phyloP scores from a whole-genome alignment of 2,888 invertebrate species.

The Pachydiplax longipennis region DNA sequence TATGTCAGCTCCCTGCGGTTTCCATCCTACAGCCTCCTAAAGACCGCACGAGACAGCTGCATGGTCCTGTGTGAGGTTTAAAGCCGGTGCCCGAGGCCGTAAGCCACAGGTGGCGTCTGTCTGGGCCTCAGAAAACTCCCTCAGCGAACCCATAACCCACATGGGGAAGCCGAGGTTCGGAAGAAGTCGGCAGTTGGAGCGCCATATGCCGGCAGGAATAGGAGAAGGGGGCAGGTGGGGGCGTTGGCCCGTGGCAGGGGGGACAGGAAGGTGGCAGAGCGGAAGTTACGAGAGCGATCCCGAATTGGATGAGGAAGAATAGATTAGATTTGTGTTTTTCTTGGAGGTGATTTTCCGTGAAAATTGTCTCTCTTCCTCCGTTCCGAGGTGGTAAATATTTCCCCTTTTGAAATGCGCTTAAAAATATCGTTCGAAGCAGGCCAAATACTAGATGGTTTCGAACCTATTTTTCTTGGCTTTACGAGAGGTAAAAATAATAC shows the following conservation, averaged over 20 bases:
- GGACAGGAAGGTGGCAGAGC: background rate
- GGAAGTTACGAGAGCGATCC: background rate
- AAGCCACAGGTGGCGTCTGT: conserved; percentile 1
- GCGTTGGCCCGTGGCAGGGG: background rate
- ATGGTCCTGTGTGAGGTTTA: background rate
- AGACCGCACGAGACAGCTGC: background rate
- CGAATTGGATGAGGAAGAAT: background rate
- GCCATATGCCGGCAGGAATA: background rate
- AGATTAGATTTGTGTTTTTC: background rate
- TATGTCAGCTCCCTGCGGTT: background rate
- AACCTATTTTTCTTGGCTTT: too few species aligned
- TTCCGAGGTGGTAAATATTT: too few species aligned
- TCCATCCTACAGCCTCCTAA: background rate
- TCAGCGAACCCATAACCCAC: background rate
- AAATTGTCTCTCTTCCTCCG: background rate
- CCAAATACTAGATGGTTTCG: too few species aligned
- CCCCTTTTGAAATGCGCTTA: too few species aligned
- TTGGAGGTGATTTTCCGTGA: background rate
- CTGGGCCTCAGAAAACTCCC: background rate
- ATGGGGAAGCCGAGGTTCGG: background rate
- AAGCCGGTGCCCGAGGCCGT: background rate
- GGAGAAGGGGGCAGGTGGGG: background rate
- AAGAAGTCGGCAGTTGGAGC: background rate
- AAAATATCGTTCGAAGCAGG: too few species aligned
- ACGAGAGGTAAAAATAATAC: too few species aligned